phyloP scores from a whole-genome alignment of 2,888 invertebrate species.

The Pemphredon lugubris region DNA sequence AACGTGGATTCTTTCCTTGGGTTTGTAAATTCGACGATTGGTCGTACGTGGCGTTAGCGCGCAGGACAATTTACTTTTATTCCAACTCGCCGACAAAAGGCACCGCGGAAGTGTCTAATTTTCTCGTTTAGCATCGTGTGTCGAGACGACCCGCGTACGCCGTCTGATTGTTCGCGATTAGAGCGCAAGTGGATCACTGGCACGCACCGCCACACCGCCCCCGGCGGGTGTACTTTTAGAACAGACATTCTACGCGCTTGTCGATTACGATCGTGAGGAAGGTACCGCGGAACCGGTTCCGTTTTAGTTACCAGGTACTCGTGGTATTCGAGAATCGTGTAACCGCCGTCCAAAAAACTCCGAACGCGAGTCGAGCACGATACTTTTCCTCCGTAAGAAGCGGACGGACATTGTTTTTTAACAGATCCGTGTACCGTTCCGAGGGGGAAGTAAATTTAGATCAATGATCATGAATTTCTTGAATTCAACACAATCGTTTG shows the following conservation, averaged over 20 bases:
- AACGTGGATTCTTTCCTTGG: too few species aligned
- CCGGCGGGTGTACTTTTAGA: conserved; percentile 1
- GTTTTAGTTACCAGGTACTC: background rate
- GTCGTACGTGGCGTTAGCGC: too few species aligned
- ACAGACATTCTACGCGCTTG: conserved; percentile 10
- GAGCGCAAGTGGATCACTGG: conserved; percentile 46
- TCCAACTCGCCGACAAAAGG: too few species aligned
- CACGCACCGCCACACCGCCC: conserved; percentile 15
- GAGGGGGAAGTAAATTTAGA: too few species aligned
- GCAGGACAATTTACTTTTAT: background rate
- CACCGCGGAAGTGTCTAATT: background rate
- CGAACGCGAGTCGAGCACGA: too few species aligned
- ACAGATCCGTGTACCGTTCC: too few species aligned
- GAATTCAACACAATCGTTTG: too few species aligned
- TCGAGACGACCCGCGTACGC: background rate
- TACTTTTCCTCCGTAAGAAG: too few species aligned
- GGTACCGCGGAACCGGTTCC: background rate
- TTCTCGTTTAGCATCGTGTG: conserved; percentile 2
- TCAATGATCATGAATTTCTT: too few species aligned
- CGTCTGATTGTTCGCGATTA: background rate
- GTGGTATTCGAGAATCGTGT: background rate
- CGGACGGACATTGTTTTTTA: too few species aligned
- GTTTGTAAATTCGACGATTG: too few species aligned
- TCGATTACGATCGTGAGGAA: conserved; percentile 1
- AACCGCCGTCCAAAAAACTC: background rate